Evolutionary conservation across 2,113 vertebrate species (phyloP), one percentile per base, ranked within the genome.

Genomic region (Nipponia nippon): DNA sequence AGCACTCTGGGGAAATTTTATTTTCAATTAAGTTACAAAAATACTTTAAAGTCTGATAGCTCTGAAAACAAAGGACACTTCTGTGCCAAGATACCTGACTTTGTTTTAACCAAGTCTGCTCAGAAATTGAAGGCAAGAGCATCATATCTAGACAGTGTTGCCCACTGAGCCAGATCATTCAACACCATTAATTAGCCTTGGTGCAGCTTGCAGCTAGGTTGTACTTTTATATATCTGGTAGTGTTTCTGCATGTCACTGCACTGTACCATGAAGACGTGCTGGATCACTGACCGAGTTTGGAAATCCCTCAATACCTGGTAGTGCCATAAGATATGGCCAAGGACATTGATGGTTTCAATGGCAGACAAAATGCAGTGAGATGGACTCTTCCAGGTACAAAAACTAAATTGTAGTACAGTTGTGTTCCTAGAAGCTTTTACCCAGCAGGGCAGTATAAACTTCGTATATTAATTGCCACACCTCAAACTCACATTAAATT

Each of bases 21-120:
- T 97, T 95, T 97, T 95, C 93, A 96, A 89, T 96, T 97, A 97
- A 91, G 73, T 91, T 62, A 85, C 83, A 94, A 94, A 94, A 96
- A 52, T 62, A 73, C 44, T 88, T 94, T 77, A 46, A 94, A 93
- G 46, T 66, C 70, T 88, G 89, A 91, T 85, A 82, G 49, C 70
- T 97, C 66, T 91, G 78, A 95, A 96, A 94, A 96, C 47, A 88
- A 92, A 89, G 49, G 53, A 11, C 15, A 2, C 58, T 93, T 94
- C 66, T 91, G 87, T 85, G 82, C 75, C 66, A 56, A 80, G 81
- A 38, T 56, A 69, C 56, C 58, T 44, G 52, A 65, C 71, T 95
- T 82, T 70, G 25, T 96, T 83, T 96, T 93, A 94, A 96, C 82
- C 95, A 94, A 92, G 92, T 92, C 90, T 94, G 53, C 62, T 94